A percentile compares a stretch with the other conserved stretches of the same genome.
These are phyloP conservation scores for Sanderia malayensis DNA, from an alignment of 30 jellyfish, hydroid and myxozoan genomes.

Conservation along the genomic window DNA sequence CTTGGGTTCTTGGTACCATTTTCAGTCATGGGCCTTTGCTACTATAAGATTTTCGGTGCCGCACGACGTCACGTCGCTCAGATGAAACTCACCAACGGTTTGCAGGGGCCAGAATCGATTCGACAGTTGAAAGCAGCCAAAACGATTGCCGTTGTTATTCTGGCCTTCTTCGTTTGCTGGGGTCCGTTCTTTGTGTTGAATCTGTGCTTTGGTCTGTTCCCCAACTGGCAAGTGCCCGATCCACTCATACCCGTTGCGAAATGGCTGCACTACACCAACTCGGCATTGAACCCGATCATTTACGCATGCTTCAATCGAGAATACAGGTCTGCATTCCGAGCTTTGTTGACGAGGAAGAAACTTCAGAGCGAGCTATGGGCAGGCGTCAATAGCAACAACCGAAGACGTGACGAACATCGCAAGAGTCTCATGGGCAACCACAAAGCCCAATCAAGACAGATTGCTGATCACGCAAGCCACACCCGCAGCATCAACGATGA, in stretches of 20 bases:
- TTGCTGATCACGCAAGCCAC: too few relatives aligned
- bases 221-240: constrained; percentile 37
- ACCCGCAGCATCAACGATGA: too few relatives aligned
- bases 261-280: constrained; percentile 85
- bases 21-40: constrained; percentile 56
- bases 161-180: constrained; percentile 87
- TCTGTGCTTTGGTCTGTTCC: constrained; percentile 44
- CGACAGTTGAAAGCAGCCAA: constrained; percentile 73
- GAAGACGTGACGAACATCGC: neutral
- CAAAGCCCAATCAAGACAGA: too few relatives aligned
- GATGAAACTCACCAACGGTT: constrained; percentile 1
- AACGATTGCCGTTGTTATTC: constrained; percentile 69
- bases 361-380: neutral
- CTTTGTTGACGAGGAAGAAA: constrained; percentile 42
- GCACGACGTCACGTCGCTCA: constrained; percentile 53
- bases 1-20: constrained; percentile 56
- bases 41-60: constrained; percentile 53
- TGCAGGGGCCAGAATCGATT: constrained; percentile 15
- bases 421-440: neutral
- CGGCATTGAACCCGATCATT: constrained; percentile 74
- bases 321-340: constrained; percentile 67
- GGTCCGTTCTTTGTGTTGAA: constrained; percentile 70
- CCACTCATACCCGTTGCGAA: constrained; percentile 60
- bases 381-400: neutral
- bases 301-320: constrained; percentile 75